These are phyloP conservation scores for Embiotoca jacksoni DNA, from an alignment of 2,113 vertebrate genomes.

Conservation along the genomic window DNA sequence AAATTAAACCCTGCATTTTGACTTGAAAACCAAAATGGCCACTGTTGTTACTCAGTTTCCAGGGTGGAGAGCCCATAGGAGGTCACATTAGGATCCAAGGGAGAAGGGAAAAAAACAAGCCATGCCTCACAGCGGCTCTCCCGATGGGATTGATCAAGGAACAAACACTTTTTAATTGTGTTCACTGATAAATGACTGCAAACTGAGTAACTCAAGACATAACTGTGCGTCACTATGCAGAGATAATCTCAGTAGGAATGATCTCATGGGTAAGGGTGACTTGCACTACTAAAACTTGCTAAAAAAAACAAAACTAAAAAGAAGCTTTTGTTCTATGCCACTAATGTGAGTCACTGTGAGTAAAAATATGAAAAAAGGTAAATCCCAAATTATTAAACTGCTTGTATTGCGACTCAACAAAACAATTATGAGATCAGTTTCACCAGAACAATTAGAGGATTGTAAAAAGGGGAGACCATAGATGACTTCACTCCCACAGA, in stretches of 20 bases:
- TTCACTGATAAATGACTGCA: constrained; percentile 38
- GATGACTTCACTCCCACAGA: constrained; percentile 43
- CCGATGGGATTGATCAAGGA: constrained; percentile 59
- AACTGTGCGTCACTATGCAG: constrained; percentile 2
- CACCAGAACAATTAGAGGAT: constrained; percentile 58
- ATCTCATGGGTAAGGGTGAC: not conserved
- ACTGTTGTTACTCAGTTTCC: constrained; percentile 77
- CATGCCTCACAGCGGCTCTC: constrained; percentile 52
- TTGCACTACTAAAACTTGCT: not conserved
- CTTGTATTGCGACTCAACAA: constrained; percentile 11
- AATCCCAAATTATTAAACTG: constrained; percentile 20
- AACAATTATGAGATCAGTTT: constrained; percentile 69
- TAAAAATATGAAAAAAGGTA: not conserved
- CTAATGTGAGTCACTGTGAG: no score
- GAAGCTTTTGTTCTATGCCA: no score
- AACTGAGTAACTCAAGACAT: constrained; percentile 23
- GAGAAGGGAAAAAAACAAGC: constrained; percentile 78
- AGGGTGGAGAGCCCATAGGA: constrained; percentile 72
- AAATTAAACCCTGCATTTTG: constrained; percentile 18
- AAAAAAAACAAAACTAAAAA: no score
- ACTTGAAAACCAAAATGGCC: constrained; percentile 43
- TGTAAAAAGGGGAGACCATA: constrained; percentile 56
- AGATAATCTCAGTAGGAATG: constrained; percentile 2
- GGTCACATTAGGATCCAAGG: constrained; percentile 53
- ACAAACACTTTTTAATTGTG: constrained; percentile 86